Evolutionary conservation across 2,113 vertebrate genomes (phyloP).

Genomic region (Vidua chalybeata): DNA sequence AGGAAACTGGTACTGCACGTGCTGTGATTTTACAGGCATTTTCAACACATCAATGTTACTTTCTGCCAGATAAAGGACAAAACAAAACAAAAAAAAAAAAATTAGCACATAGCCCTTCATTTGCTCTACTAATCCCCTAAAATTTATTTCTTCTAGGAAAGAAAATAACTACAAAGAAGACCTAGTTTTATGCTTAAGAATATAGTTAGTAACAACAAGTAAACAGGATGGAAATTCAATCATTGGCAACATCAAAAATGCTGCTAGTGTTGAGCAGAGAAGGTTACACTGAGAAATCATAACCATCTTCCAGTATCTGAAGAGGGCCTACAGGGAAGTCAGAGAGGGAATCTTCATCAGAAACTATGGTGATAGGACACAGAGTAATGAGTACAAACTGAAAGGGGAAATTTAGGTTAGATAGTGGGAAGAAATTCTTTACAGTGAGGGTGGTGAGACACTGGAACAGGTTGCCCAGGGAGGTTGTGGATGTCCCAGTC

Average conservation of each 20-base stretch:
- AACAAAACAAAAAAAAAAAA: neutral
- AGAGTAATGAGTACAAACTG: neutral
- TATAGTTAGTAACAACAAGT: neutral
- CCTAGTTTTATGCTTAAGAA: neutral
- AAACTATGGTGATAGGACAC: neutral
- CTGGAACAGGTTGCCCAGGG: neutral
- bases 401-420: neutral
- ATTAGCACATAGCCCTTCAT: accelerated
- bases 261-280: neutral
- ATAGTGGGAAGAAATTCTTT: neutral
- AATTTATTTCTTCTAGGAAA: neutral
- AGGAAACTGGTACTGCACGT: neutral
- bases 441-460: neutral
- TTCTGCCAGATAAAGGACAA: neutral
- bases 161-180: neutral
- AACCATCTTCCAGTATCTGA: neutral
- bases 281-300: neutral
- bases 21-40: neutral
- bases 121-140: neutral
- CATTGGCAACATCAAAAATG: neutral
- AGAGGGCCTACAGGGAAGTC: neutral
- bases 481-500: neutral
- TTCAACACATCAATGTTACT: neutral
- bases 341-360: no score
- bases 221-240: neutral